Percentiles rank a stretch among this genome's conserved stretches.
Conservation (phyloP, 2,888 invertebrate genomes). For the Orchestes rusci region DNA sequence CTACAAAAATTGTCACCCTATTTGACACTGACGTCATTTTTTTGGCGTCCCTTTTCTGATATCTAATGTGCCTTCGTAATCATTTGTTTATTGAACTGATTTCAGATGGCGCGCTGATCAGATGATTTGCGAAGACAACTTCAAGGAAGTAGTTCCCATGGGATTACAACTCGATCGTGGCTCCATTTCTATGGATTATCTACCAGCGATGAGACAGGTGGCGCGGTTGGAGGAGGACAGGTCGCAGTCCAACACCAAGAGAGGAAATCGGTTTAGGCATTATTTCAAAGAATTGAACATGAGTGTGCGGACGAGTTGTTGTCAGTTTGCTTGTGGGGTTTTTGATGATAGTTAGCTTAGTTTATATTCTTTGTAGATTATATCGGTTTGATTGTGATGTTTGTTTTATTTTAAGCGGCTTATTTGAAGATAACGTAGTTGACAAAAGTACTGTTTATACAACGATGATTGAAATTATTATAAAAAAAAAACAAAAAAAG, state of each 20-base stretch:
- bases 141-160: slow-evolving; percentile 49
- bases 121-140: slow-evolving; percentile 39
- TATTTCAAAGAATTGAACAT: slow-evolving; percentile 48
- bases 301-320: slow-evolving; percentile 17
- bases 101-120: slow-evolving; percentile 44
- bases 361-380: too few species aligned
- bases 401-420: too few species aligned
- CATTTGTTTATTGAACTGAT: slow-evolving; percentile 2
- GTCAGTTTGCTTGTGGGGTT: slow-evolving; percentile 21
- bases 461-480: too few species aligned
- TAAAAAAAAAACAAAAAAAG: slow-evolving; percentile 3
- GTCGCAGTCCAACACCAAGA: slow-evolving; percentile 52
- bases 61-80: too few species aligned
- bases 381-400: too few species aligned
- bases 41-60: too few species aligned
- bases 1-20: too few species aligned
- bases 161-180: slow-evolving; percentile 48
- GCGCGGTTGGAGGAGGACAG: slow-evolving; percentile 61
- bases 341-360: slow-evolving; percentile 8
- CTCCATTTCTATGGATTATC: slow-evolving; percentile 59
- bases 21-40: too few species aligned
- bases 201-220: slow-evolving; percentile 60
- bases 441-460: too few species aligned
- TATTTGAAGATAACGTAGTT: too few species aligned
- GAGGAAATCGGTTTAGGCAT: slow-evolving; percentile 70